phyloP scores from a whole-genome alignment of 2,888 invertebrate genomes.

The Drosophila acutilabella region DNA sequence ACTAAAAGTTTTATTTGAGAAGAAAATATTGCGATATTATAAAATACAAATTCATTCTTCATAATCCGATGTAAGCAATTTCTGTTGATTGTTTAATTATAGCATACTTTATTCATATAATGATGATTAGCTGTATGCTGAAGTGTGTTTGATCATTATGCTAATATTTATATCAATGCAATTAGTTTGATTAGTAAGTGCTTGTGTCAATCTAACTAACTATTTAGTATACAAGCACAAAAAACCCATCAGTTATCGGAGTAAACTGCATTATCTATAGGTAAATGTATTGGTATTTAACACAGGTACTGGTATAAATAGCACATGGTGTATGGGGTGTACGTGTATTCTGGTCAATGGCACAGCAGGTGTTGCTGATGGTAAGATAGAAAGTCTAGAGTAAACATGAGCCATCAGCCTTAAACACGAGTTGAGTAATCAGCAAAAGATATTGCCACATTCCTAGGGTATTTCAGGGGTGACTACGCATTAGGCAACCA shows the following conservation, averaged over 20 bases:
- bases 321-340: background rate
- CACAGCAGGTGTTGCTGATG: constrained; percentile 36
- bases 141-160: constrained; percentile 2
- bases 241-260: constrained; percentile 11
- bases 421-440: constrained; percentile 55
- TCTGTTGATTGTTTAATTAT: background rate
- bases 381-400: constrained; percentile 20
- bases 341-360: constrained; percentile 16
- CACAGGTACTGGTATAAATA: background rate
- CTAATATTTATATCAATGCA: constrained; percentile 15
- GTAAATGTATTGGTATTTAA: background rate
- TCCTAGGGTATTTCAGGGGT: constrained; percentile 13
- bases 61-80: background rate
- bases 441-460: constrained; percentile 37
- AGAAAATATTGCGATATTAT: too few relatives aligned
- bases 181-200: constrained; percentile 15
- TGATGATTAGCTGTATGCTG: constrained; percentile 5
- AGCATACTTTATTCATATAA: background rate
- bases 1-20: background rate
- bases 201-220: constrained; percentile 5
- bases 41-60: background rate
- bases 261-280: constrained; percentile 22
- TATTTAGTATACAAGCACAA: too few relatives aligned
- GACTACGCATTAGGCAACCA: constrained; percentile 21
- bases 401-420: constrained; percentile 37